phyloP scores from a whole-genome alignment of 1,140 invertebrate species.

The Solen grandis region DNA sequence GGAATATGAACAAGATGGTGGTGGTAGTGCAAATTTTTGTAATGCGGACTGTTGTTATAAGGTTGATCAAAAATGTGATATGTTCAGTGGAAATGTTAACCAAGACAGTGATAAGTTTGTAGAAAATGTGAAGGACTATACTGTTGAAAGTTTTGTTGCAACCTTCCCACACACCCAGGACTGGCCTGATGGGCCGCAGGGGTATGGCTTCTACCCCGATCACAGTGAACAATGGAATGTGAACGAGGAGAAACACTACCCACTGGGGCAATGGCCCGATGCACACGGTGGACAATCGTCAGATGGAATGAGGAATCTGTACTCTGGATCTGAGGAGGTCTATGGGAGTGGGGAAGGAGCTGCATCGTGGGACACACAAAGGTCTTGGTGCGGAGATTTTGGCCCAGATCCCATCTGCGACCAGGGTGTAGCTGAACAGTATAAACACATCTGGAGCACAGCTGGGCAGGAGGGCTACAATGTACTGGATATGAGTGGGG shows the following conservation, averaged over 20 bases:
- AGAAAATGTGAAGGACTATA: conserved; percentile 24
- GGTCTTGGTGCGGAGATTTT: conserved; percentile 28
- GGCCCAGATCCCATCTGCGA: conserved; percentile 25
- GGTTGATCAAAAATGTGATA: neutral
- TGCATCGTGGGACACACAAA: neutral
- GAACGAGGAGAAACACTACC: too few species aligned
- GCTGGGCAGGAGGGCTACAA: conserved; percentile 42
- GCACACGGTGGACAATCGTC: neutral
- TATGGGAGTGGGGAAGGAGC: neutral
- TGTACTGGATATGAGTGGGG: conserved; percentile 3
- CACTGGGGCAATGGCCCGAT: neutral
- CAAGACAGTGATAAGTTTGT: neutral
- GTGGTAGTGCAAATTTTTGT: neutral
- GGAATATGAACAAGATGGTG: neutral
- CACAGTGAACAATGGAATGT: neutral
- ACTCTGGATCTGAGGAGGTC: neutral
- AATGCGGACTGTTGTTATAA: neutral
- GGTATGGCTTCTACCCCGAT: neutral
- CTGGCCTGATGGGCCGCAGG: conserved; percentile 18
- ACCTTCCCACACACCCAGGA: conserved; percentile 51
- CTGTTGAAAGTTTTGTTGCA: conserved; percentile 48
- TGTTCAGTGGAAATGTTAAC: neutral
- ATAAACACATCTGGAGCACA: conserved; percentile 53
- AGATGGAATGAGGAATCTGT: neutral
- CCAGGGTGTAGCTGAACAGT: conserved; percentile 33